Percentiles rank a stretch among this genome's conserved stretches.
phyloP scores from a whole-genome alignment of 2,797 vertebrate genomes.

The Tadarida brasiliensis region DNA sequence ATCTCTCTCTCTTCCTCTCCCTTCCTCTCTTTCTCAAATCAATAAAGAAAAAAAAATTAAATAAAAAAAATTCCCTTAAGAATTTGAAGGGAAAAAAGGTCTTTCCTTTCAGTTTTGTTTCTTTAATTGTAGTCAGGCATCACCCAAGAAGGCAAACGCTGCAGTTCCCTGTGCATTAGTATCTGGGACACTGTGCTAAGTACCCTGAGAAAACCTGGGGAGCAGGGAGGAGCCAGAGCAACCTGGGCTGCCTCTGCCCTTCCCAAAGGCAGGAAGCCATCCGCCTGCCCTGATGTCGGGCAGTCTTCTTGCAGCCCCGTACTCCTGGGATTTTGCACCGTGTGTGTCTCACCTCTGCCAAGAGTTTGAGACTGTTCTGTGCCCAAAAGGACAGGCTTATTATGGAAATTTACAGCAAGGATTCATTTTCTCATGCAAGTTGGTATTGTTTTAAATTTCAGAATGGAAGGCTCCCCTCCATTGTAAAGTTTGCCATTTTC shows the following conservation, averaged over 20 bases:
- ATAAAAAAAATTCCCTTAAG: not conserved
- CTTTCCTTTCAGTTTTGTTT: not conserved
- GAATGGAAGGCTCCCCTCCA: not conserved
- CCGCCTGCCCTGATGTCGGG: not conserved
- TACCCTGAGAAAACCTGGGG: not conserved
- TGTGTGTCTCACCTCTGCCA: not conserved
- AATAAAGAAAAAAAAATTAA: no score
- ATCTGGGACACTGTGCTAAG: not conserved
- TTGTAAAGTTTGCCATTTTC: not conserved
- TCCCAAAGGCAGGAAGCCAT: no score
- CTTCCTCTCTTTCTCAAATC: no score
- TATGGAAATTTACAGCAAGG: not conserved
- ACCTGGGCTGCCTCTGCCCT: not conserved
- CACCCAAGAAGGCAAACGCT: not conserved
- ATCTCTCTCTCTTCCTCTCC: no score
- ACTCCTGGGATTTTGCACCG: not conserved
- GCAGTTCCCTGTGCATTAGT: no score
- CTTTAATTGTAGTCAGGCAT: not conserved
- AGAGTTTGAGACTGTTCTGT: rapidly evolving
- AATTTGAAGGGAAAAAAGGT: not conserved
- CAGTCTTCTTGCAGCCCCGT: not conserved
- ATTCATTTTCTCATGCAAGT: not conserved
- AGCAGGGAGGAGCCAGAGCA: not conserved
- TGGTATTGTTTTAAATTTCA: not conserved
- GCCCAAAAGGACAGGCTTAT: not conserved